Base-by-base conservation (phyloP, 2,797 vertebrate species). In the Octomys mimax region DNA sequence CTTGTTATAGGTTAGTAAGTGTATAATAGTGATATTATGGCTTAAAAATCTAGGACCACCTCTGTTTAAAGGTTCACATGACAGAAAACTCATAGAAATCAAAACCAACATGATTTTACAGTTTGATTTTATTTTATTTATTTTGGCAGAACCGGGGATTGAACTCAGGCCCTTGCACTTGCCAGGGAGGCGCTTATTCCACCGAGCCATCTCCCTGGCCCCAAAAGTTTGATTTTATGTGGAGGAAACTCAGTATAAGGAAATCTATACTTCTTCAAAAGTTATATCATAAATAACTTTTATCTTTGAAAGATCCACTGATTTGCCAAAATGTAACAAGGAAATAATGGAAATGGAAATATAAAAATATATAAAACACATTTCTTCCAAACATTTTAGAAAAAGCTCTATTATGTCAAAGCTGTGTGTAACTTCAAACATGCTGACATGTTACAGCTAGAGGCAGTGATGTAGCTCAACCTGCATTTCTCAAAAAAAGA, bases 331-430 rank as follows among this genome's bases (percentile, higher is more conserved):
- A 77, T 6, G 2, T 4, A 80, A 10, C 49, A 22, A 13, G 52
- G 36, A 91, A 92, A 91, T 66, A 81, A 54, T 77, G 9, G 73
- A 94, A 89, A 73, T 66, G 12, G 13, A 68, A 62, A 22, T 46
- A 49, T 5, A 94, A 66, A 94, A 59, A n/a, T 28, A 19, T 22
- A 22, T 24, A 80, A 84, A 85, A 52, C 8, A 59, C 46, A 87
- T 86, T 87, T n/a, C 36, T 73, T 22, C 6, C 62, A 57, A 90
- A 79, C 46, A n/a, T 16, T 85, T 78, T 92, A 42, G 49, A 46
- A 14, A 28, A 88, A 39, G 22, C 49, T 33, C 46, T 21, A 5
- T 49, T 54, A 82, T 57, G 24, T 49, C 7, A 78, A 36, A 7
- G 7, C 68, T 24, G 19, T 73, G 19, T 42, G 10, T 21, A 31